A percentile compares a stretch with the other conserved stretches of the same genome.
These are phyloP conservation scores for Decapterus maruadsi DNA, from an alignment of 2,797 vertebrate species.

Conservation along the genomic window DNA sequence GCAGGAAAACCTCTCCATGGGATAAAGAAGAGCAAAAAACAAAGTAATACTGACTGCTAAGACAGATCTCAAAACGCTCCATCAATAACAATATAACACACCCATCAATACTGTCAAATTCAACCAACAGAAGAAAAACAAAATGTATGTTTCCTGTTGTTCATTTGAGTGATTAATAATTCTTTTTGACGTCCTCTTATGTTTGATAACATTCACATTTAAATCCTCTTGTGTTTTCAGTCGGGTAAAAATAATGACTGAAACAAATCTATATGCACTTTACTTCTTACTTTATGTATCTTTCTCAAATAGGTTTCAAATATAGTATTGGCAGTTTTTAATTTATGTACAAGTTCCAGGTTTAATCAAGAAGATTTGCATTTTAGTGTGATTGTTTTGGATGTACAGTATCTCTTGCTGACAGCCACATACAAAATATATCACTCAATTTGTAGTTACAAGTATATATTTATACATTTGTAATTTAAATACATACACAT, in stretches of 20 bases:
- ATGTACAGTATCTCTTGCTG: conserved; percentile 51
- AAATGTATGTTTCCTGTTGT: conserved; percentile 44
- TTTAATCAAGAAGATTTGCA: conserved; percentile 49
- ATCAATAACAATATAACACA: conserved; percentile 78
- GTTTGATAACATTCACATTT: conserved; percentile 28
- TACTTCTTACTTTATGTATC: conserved; percentile 43
- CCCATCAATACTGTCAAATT: conserved; percentile 69
- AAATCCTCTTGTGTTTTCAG: conserved; percentile 32
- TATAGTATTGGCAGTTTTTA: conserved; percentile 54
- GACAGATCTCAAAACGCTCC: conserved; percentile 75
- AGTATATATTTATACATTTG: conserved; percentile 79
- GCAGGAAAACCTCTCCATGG: conserved; percentile 67
- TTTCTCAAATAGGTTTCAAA: conserved; percentile 37
- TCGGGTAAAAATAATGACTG: conserved; percentile 56
- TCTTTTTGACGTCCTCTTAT: conserved; percentile 13
- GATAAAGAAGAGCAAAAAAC: conserved; percentile 70
- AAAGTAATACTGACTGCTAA: conserved; percentile 69
- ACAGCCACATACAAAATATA: conserved; percentile 85
- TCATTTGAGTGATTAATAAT: conserved; percentile 31
- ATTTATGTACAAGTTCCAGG: conserved; percentile 74
- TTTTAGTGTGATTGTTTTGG: conserved; percentile 49
- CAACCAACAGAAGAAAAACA: conserved; percentile 63
- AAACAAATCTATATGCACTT: conserved; percentile 40
- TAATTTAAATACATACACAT: conserved; percentile 70
- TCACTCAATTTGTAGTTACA: conserved; percentile 72